Evolutionary conservation across 2,888 invertebrate genomes (phyloP), one percentile per base, ranked within the genome.

Genomic region (Dusona sp.): DNA sequence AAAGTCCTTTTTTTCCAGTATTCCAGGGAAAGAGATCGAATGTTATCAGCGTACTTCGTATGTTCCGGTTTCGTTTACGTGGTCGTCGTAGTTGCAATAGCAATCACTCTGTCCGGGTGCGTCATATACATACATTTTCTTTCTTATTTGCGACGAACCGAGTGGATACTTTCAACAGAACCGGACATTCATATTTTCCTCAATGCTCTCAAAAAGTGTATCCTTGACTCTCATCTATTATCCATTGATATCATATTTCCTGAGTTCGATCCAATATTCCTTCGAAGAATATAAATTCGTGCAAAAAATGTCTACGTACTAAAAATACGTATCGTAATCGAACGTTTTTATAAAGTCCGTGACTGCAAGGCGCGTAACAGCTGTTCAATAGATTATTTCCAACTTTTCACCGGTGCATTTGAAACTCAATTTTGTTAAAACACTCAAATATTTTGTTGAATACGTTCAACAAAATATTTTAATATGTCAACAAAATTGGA

Each of bases 1-100:
- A 38, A 25, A 29, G 22, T 48, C 9, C 2, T 75, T 38, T 22
- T 57, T 13, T 95, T 95, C 82, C 96, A 98, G 98, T 98, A 98
- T 94, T 96, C 96, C 67, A 95, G 95, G 79, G 98, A 98, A 92
- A 96, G 97, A 83, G 98, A 99, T 95, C 95, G 96, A 90, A 98
- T 98, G 98, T 95, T 98, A 91, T 96, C 96, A 85, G 96, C 97
- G 25, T 98, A 98, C 94, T 98, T 98, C 95, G 95, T 97, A 88
- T 98, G 98, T 95, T 97, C 98, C 54, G 95, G 97, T 77, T 94
- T 97, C 88, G 96, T 98, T 90, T 97, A 97, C 92, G 90, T 96
- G 65, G 96, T 97, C 82, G 96, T 98, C 84, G 95, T 96, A 70
- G 89, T 96, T 45, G 96, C 98, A 74, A 97, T 98, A 91, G 93